These are phyloP conservation scores for Drosophila nigrodunni DNA, from an alignment of 1,140 invertebrate species.

Conservation along the genomic window DNA sequence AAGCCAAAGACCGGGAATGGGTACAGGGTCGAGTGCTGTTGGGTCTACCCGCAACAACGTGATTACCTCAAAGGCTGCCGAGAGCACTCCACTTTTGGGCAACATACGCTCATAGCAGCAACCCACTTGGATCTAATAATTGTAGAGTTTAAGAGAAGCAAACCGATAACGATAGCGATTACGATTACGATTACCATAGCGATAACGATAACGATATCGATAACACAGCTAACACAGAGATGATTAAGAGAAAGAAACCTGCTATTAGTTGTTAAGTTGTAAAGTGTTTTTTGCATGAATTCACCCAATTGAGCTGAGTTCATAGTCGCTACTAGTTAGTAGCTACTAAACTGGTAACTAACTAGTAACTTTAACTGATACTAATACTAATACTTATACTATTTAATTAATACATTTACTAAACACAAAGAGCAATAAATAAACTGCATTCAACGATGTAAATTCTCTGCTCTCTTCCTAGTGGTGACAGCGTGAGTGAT, in stretches of 20 bases:
- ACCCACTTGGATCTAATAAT: conserved; percentile 80
- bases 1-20: conserved; percentile 43
- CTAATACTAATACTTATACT: conserved; percentile 46
- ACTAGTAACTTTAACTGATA: conserved; percentile 46
- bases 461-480: neutral
- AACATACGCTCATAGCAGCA: conserved; percentile 83
- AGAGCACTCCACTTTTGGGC: conserved; percentile 78
- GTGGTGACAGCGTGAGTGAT: neutral
- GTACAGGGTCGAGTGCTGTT: neutral
- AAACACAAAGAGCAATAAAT: conserved; percentile 19
- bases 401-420: conserved; percentile 57
- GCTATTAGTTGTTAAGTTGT: conserved; percentile 74
- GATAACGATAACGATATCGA: neutral
- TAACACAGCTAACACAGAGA: conserved; percentile 2
- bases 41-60: conserved; percentile 56
- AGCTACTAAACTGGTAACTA: conserved; percentile 55
- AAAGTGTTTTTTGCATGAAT: conserved; percentile 49
- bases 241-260: conserved; percentile 34
- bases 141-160: conserved; percentile 56
- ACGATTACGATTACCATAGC: neutral
- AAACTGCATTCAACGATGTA: conserved; percentile 9
- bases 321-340: conserved; percentile 56
- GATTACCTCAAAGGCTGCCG: conserved; percentile 79
- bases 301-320: conserved; percentile 24
- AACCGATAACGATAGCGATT: neutral